phyloP scores from a whole-genome alignment of 2,113 vertebrate species.

The Oxyura jamaicensis region DNA sequence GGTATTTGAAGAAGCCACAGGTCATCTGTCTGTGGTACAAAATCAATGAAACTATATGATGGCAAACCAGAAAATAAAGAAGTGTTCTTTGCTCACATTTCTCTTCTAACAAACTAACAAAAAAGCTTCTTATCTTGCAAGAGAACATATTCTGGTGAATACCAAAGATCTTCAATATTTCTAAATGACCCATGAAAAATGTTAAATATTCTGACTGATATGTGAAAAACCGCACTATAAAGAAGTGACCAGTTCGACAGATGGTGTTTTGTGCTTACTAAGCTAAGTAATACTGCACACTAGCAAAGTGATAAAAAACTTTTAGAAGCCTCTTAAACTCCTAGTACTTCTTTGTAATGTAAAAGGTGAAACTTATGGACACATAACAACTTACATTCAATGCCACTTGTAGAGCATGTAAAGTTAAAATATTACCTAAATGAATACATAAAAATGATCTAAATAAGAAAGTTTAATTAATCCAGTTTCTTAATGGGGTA shows the following conservation, averaged over 20 bases:
- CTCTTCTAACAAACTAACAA: neutral
- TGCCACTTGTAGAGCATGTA: neutral
- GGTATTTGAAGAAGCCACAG: neutral
- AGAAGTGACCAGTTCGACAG: neutral
- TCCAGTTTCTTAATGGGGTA: neutral
- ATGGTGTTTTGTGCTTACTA: neutral
- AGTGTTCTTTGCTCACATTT: neutral
- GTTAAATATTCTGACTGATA: neutral
- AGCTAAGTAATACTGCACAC: neutral
- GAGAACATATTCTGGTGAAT: constrained; percentile 6
- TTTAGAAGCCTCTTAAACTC: neutral
- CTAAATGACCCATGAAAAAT: constrained; percentile 8
- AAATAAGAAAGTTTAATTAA: neutral
- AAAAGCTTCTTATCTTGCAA: neutral
- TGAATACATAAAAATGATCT: neutral
- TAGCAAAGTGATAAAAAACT: neutral
- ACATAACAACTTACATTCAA: fast-evolving
- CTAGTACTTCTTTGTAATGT: neutral
- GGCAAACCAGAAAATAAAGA: constrained; percentile 11
- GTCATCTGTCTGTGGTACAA: neutral
- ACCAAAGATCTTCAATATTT: neutral
- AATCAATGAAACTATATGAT: neutral
- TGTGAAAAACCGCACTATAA: neutral
- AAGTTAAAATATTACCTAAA: neutral
- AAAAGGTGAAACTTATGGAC: neutral